These are phyloP conservation scores for Malurus cyaneus DNA, from an alignment of 2,113 vertebrate genomes.

Conservation along the genomic window DNA sequence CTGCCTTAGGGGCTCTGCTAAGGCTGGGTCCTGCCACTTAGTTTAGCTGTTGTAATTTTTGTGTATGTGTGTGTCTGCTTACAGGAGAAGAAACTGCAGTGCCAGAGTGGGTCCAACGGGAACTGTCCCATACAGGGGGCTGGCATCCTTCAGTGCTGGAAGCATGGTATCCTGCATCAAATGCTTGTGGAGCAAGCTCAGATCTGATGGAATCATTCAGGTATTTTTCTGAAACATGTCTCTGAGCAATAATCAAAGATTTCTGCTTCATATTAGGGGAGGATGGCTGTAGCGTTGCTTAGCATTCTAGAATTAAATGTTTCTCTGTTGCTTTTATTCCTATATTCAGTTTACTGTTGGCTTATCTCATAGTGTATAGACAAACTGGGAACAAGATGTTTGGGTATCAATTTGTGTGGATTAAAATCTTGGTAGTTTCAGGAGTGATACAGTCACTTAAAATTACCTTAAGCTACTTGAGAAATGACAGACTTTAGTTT, in stretches of 20 bases:
- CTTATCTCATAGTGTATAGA: not conserved
- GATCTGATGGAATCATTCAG: conserved; percentile 91
- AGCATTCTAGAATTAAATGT: not conserved
- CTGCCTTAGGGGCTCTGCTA: not conserved
- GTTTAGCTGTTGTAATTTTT: not conserved
- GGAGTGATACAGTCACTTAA: not conserved
- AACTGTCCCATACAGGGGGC: conserved; percentile 66
- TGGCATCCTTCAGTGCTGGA: conserved; percentile 75
- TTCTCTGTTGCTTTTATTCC: not conserved
- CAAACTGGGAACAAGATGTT: not conserved
- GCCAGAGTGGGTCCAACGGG: conserved; percentile 87
- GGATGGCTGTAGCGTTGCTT: not conserved
- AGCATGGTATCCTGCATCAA: conserved; percentile 86
- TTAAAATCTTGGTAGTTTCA: not conserved
- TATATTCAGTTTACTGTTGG: not conserved
- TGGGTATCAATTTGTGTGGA: not conserved
- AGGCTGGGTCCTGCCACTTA: not conserved
- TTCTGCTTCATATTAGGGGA: not conserved
- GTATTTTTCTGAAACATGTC: conserved; percentile 60
- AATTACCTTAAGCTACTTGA: not conserved
- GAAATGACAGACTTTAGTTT: not conserved
- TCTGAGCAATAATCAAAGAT: not conserved
- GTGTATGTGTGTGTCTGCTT: not conserved
- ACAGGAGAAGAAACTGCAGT: conserved; percentile 38
- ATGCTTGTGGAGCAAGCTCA: conserved; percentile 85